A percentile compares a stretch with the other conserved stretches of the same genome.
phyloP scores from a whole-genome alignment of 2,113 vertebrate species.

The Aythya baeri region DNA sequence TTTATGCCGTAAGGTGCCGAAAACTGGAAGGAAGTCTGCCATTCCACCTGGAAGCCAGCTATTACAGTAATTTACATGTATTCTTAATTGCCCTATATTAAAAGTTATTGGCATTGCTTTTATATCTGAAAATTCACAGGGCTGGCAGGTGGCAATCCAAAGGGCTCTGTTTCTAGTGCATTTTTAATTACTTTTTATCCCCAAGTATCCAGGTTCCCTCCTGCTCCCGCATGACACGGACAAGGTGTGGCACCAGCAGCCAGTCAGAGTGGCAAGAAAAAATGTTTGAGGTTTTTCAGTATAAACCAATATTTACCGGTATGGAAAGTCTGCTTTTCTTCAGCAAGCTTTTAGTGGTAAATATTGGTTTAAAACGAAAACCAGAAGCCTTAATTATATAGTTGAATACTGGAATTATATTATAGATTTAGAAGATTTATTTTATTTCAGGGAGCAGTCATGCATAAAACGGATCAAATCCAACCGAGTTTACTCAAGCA shows the following conservation, averaged over 20 bases:
- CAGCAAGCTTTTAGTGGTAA: constrained; percentile 61
- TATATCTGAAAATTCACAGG: background rate
- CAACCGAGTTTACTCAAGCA: background rate
- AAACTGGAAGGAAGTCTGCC: background rate
- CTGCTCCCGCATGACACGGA: background rate
- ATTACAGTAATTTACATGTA: background rate
- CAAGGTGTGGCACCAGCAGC: constrained; percentile 28
- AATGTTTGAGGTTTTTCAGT: constrained; percentile 48
- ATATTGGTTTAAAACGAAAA: constrained; percentile 50
- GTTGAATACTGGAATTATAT: constrained; percentile 54
- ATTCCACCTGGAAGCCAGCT: background rate
- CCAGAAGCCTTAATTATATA: constrained; percentile 70
- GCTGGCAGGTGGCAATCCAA: background rate
- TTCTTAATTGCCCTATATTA: background rate
- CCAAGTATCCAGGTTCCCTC: background rate
- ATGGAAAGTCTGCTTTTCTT: constrained; percentile 62
- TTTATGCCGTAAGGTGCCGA: background rate
- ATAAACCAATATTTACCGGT: constrained; percentile 72
- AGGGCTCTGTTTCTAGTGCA: background rate
- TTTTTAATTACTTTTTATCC: background rate
- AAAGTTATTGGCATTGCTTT: background rate
- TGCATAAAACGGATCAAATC: constrained; percentile 17
- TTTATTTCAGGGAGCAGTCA: constrained; percentile 4
- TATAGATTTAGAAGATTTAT: constrained; percentile 15
- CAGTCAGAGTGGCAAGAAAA: constrained; percentile 42